These are phyloP conservation scores for Pseudolycoriella hygida DNA, from an alignment of 2,888 invertebrate species.

Conservation along the genomic window DNA sequence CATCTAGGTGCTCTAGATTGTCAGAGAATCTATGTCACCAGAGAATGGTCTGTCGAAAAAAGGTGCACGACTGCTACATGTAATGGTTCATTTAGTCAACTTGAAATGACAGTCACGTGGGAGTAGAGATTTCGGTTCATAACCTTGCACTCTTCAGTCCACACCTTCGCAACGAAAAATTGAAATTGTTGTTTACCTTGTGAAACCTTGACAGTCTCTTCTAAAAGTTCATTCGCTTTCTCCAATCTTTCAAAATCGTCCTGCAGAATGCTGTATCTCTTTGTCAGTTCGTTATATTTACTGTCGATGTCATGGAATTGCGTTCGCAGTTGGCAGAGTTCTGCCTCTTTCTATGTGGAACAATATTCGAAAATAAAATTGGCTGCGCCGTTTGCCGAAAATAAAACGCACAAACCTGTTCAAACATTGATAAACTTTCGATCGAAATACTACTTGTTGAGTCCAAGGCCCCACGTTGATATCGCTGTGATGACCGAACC, in stretches of 20 bases:
- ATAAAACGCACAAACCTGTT: constrained; percentile 15
- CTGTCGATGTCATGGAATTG: constrained; percentile 23
- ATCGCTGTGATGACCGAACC: constrained; percentile 3
- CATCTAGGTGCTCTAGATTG: too few relatives aligned
- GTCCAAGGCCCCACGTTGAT: constrained; percentile 2
- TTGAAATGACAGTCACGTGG: too few relatives aligned
- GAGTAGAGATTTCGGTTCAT: too few relatives aligned
- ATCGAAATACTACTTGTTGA: constrained; percentile 23
- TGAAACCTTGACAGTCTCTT: constrained; percentile 42
- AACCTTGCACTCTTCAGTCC: too few relatives aligned
- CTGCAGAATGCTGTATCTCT: constrained; percentile 22
- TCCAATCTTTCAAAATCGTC: constrained; percentile 38
- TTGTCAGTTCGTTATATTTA: constrained; percentile 18
- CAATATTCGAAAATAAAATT: too few relatives aligned
- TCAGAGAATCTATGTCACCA: too few relatives aligned
- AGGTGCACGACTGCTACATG: too few relatives aligned
- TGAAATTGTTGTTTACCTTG: constrained; percentile 37
- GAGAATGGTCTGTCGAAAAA: too few relatives aligned
- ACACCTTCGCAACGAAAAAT: too few relatives aligned
- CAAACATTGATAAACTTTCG: constrained; percentile 16
- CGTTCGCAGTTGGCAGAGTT: constrained; percentile 21
- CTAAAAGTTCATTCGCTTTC: constrained; percentile 34
- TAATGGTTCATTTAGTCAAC: too few relatives aligned
- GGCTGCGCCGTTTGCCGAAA: too few relatives aligned
- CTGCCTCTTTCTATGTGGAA: constrained; percentile 16